phyloP scores from a whole-genome alignment of 2,888 invertebrate species.

The Suillia variegata region DNA sequence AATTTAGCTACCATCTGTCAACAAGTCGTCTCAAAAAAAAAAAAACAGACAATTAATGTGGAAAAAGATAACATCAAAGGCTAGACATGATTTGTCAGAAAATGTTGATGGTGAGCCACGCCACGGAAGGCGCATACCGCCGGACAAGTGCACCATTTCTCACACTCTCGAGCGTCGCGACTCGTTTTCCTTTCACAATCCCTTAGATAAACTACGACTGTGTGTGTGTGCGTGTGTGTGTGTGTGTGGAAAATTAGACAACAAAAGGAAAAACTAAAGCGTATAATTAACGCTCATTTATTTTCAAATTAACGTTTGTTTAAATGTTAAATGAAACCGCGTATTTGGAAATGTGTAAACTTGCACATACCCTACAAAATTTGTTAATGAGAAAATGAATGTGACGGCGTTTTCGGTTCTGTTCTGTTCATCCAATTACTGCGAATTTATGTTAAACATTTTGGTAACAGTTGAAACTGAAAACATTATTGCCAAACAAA shows the following conservation, averaged over 20 bases:
- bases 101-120: background rate
- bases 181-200: background rate
- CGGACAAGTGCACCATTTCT: slow-evolving; percentile 38
- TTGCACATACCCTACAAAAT: too few species aligned
- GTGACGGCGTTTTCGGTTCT: too few species aligned
- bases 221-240: too few species aligned
- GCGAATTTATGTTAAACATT: too few species aligned
- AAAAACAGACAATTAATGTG: slow-evolving; percentile 21
- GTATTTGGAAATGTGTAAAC: too few species aligned
- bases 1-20: slow-evolving; percentile 20
- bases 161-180: slow-evolving; percentile 31
- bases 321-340: too few species aligned
- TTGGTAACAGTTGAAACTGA: too few species aligned
- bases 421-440: too few species aligned
- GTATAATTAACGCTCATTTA: slow-evolving; percentile 54
- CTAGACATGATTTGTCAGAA: slow-evolving; percentile 49
- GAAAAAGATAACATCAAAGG: slow-evolving; percentile 51
- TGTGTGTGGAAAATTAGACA: too few species aligned
- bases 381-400: too few species aligned
- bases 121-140: background rate
- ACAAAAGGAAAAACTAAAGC: slow-evolving; percentile 30
- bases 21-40: slow-evolving; percentile 18
- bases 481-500: too few species aligned
- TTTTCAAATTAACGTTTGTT: slow-evolving; percentile 44
- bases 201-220: slow-evolving; percentile 12